phyloP scores from a whole-genome alignment of 2,113 vertebrate species.

The Myotis brandtii region DNA sequence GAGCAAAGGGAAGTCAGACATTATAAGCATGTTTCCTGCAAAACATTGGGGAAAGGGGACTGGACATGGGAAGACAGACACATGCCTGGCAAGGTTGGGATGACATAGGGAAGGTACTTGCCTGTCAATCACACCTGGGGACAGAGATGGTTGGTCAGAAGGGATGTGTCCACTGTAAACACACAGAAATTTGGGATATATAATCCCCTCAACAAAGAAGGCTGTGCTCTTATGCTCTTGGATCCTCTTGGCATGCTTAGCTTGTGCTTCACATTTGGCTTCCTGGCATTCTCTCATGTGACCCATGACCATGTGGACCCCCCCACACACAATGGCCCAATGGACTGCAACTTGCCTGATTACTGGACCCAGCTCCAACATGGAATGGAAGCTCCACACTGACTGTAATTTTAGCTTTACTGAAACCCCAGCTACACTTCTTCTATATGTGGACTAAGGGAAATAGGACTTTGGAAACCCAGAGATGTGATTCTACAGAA shows the following conservation, averaged over 20 bases:
- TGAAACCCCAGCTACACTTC: too few relatives aligned
- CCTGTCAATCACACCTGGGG: not conserved
- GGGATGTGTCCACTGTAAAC: not conserved
- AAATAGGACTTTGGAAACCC: too few relatives aligned
- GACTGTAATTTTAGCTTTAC: too few relatives aligned
- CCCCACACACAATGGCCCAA: not conserved
- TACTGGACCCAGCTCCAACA: too few relatives aligned
- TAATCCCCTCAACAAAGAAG: not conserved
- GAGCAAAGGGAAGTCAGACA: not conserved
- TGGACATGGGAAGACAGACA: not conserved
- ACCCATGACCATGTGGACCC: not conserved
- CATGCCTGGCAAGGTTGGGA: not conserved
- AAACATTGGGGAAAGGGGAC: not conserved
- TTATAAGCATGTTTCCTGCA: not conserved
- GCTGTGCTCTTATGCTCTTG: not conserved
- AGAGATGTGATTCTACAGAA: too few relatives aligned
- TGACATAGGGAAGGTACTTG: not conserved
- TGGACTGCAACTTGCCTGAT: not conserved
- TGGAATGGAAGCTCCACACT: too few relatives aligned
- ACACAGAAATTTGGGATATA: not conserved
- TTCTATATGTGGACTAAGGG: too few relatives aligned
- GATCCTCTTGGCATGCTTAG: not conserved
- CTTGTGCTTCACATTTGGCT: not conserved
- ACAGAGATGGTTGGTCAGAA: not conserved
- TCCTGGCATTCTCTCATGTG: not conserved